phyloP scores from a whole-genome alignment of 2,797 vertebrate species.

The Kryptopterus vitreolus region DNA sequence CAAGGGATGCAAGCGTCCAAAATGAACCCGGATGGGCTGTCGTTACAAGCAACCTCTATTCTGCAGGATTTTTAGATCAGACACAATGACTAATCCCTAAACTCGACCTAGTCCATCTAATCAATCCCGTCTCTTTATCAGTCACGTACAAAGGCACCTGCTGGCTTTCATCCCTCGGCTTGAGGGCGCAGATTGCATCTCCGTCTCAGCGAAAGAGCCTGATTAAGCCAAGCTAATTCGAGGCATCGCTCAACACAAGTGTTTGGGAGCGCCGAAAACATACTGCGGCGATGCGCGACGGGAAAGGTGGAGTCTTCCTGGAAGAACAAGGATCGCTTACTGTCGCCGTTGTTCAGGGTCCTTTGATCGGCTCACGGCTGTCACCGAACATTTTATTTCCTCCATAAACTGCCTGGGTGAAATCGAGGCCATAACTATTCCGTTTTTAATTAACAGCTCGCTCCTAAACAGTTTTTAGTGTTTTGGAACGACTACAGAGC shows the following conservation, averaged over 20 bases:
- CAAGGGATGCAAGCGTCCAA: background rate
- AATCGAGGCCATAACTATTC: slow-evolving; percentile 3
- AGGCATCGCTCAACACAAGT: slow-evolving; percentile 19
- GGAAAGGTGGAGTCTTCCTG: slow-evolving; percentile 17
- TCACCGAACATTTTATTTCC: slow-evolving; percentile 2
- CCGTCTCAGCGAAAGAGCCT: slow-evolving; percentile 4
- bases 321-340: slow-evolving; percentile 2
- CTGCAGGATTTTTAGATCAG: slow-evolving; percentile 35
- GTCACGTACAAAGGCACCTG: slow-evolving; percentile 13
- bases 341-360: background rate
- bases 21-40: slow-evolving; percentile 1
- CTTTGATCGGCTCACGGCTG: slow-evolving; percentile 16
- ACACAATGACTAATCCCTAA: slow-evolving; percentile 41
- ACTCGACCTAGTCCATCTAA: slow-evolving; percentile 36
- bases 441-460: background rate
- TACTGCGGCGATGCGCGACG: background rate
- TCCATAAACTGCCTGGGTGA: slow-evolving; percentile 3
- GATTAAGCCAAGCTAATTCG: slow-evolving; percentile 37
- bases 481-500: background rate
- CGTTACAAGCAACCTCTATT: slow-evolving; percentile 36
- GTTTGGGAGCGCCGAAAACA: slow-evolving; percentile 1
- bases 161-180: slow-evolving; percentile 35
- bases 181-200: slow-evolving; percentile 12
- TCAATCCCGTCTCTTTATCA: slow-evolving; percentile 38
- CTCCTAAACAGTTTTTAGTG: background rate